A percentile compares a stretch with the other conserved stretches of the same genome.
Evolutionary conservation across 2,113 vertebrate species (phyloP).

Genomic region (Loxodonta africana): DNA sequence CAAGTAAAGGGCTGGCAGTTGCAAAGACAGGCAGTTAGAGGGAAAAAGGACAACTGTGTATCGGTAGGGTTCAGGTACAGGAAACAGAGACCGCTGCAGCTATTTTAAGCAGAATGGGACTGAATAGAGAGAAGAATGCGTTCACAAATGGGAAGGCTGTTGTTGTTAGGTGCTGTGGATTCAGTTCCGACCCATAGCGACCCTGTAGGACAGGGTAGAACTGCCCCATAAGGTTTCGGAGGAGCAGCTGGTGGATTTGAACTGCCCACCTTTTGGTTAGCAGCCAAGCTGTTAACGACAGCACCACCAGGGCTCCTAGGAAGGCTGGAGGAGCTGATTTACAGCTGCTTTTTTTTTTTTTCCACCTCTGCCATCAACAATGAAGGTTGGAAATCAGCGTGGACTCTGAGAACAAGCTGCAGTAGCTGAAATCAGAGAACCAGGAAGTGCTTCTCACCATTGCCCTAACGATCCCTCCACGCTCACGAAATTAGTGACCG

Average conservation of each 20-base stretch:
- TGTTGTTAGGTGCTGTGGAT: no score
- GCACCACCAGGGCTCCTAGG: no score
- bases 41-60: slow-evolving; percentile 56
- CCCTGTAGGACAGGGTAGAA: no score
- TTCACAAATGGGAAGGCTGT: not conserved
- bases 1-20: slow-evolving; percentile 26
- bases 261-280: no score
- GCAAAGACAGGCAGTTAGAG: slow-evolving; percentile 51
- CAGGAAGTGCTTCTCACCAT: not conserved
- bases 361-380: fast-evolving
- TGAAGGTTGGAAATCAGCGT: not conserved
- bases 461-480: not conserved
- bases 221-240: no score
- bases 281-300: no score
- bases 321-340: no score
- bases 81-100: slow-evolving; percentile 73
- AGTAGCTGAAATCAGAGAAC: not conserved
- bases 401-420: not conserved
- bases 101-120: slow-evolving; percentile 73
- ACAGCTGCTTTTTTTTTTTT: not conserved
- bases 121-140: slow-evolving; percentile 47
- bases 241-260: no score
- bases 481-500: not conserved
- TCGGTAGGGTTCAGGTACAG: slow-evolving; percentile 61
- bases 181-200: no score